Base-by-base conservation (phyloP, 2,113 vertebrate genomes). In the Nematolebias whitei region DNA sequence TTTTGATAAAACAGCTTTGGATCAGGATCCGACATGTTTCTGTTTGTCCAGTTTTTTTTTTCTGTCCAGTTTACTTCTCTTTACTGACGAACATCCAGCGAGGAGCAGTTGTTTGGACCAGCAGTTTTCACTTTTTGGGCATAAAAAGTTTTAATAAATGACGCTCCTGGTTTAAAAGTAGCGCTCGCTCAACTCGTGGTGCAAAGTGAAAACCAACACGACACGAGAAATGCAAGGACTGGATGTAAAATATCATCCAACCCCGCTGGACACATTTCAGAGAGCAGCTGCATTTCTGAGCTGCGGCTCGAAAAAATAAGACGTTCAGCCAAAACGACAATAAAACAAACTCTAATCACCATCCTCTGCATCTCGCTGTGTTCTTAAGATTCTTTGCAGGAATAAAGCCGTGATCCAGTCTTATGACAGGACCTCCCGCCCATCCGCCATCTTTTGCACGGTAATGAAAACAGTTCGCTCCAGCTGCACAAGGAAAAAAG, bases 391-490 rank as follows among this genome's bases (percentile, higher is more conserved):
- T n/a, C n/a, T 44, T 49, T n/a, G 20, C 11, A 15, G 35, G 50
- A 69, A 44, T 4, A 22, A 56, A 40, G 50, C 50, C n/a, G n/a
- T n/a, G n/a, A 56, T 58, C 2, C 32, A 57, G 58, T 29, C 26
- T 29, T 29, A 29, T 29, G 26, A 29, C 26, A 29, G 26, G 26
- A 29, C 7, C 26, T n/a, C 26, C 26, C 43, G 20, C 13, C 14
- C 23, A 32, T 24, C 2, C 40, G n/a, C 18, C 47, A 66, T 19
- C 26, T 32, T 0, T 43, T 29, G 26, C 26, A 29, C 3, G 26
- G 7, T 7, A 29, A 39, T 4, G 8, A 39, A 39, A 39, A 12
- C 38, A 13, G 38, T 39, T 39, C 38, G 12, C 8, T 12, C 38
- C 38, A 12, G 9, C 11, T 2, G 38, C n/a, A 10, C 2, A 12